A percentile compares a stretch with the other conserved stretches of the same genome.
These are phyloP conservation scores for Thamnophis sirtalis DNA, from an alignment of 2,113 vertebrate species.

Conservation along the genomic window DNA sequence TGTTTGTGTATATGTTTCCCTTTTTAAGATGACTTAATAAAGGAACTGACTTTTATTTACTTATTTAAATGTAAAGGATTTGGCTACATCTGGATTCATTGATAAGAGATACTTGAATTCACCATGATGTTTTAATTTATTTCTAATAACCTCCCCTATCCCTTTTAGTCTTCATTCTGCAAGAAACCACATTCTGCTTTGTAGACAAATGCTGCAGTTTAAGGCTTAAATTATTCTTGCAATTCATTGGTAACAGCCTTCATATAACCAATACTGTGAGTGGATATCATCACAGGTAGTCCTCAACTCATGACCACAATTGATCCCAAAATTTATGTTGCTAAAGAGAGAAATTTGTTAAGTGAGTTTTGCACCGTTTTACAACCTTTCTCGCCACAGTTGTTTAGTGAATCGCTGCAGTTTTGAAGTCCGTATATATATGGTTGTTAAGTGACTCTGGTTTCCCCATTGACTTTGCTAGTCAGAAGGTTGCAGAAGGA, in stretches of 20 bases:
- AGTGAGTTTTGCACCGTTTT: no score
- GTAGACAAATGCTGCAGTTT: neutral
- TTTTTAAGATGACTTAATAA: conserved; percentile 68
- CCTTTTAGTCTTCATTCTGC: neutral
- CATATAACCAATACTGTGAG: neutral
- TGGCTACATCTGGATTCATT: conserved; percentile 14
- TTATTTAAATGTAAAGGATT: conserved; percentile 35
- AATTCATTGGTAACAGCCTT: neutral
- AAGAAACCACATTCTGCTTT: neutral
- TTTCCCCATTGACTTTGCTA: no score
- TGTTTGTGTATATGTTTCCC: neutral
- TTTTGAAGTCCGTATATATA: no score
- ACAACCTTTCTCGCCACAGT: no score
- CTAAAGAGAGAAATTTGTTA: no score
- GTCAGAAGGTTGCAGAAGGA: no score
- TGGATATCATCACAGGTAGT: neutral
- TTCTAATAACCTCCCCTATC: neutral
- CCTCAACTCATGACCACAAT: no score
- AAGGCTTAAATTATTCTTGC: neutral
- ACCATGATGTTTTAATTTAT: neutral
- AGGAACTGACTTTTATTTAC: conserved; percentile 48
- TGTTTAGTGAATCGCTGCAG: no score
- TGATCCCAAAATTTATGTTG: no score
- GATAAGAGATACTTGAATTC: no score
- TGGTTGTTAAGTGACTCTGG: no score